Evolutionary conservation across 2,888 invertebrate species (phyloP), one percentile per base, ranked within the genome.

Genomic region (Sarcophaga caerulescens): DNA sequence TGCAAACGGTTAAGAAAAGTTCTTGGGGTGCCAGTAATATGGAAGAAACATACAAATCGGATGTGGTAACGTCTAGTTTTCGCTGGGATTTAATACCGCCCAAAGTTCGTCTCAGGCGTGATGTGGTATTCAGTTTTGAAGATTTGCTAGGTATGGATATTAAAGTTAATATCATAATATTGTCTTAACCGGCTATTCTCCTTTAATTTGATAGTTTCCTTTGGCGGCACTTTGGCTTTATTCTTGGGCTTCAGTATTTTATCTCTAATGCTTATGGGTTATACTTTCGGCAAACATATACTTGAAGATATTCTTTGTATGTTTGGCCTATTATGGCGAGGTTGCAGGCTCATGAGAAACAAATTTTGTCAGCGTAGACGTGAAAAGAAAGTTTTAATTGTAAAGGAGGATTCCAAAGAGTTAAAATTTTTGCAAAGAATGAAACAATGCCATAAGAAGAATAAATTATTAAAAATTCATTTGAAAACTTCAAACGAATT

Each of bases 71-170:
- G 66, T 94, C 94, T 1, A 94, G 94, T 19, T 94, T 94, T 87
- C 92, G 94, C 5, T 94, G 94, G 94, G 94, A 94, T 69, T 88
- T 94, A 3, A 90, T 94, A 66, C 93, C 94, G 10, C 94, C 94
- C 1, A 94, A 94, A 45, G 94, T 94, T 5, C 94, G 94, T 80
- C 93, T 94, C 85, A 92, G 93, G n/a, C 92, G 95, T 25, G 94
- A 94, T 90, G 93, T 95, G 6, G 91, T 95, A 2, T 95, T 94
- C 88, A 94, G 94, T 69, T 94, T 94, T 89, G 94, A 94, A 87
- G 95, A 95, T 92, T 93, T 95, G 84, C 92, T 95, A 68, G 95
- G 94, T 94, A 90, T 14, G 17, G 14, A 12, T 35, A 35, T 35
- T 8, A 10, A 35, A 35, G 3, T 35, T 8, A 10, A 6, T 6